A percentile compares a stretch with the other conserved stretches of the same genome.
These are phyloP conservation scores for Mesodorylaimus sp. DNA, from an alignment of 2,888 invertebrate species.

Conservation along the genomic window DNA sequence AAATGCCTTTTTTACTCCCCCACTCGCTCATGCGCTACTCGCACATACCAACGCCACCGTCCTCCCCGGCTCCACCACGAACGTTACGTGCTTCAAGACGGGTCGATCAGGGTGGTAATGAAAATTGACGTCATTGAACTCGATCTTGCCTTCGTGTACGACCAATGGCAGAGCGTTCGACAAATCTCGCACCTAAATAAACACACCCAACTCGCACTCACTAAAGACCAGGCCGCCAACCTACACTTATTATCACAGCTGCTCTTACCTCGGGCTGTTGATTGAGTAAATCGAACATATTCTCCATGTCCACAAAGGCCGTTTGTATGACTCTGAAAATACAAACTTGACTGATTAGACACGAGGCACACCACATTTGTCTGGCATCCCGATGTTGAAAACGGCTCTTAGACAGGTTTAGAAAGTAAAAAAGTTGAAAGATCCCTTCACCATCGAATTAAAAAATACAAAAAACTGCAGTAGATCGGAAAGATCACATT, in stretches of 20 bases:
- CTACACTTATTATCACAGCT: slow-evolving; percentile 14
- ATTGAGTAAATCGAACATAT: slow-evolving; percentile 85
- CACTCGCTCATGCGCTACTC: too few relatives aligned
- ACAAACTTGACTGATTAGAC: not conserved
- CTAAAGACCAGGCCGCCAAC: not conserved
- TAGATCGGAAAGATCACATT: too few relatives aligned
- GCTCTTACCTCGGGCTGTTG: slow-evolving; percentile 60
- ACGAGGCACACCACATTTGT: too few relatives aligned
- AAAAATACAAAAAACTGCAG: not conserved
- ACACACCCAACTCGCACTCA: not conserved
- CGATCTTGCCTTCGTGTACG: slow-evolving; percentile 47
- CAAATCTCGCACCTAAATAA: slow-evolving; percentile 41
- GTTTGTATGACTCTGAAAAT: slow-evolving; percentile 67
- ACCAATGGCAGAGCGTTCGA: slow-evolving; percentile 54
- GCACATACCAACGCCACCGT: slow-evolving; percentile 43
- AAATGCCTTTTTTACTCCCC: slow-evolving; percentile 15
- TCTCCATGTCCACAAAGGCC: slow-evolving; percentile 97
- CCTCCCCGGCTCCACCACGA: slow-evolving; percentile 54
- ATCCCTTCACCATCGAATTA: not conserved
- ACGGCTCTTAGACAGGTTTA: too few relatives aligned
- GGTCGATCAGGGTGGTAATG: slow-evolving; percentile 54
- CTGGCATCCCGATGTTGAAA: too few relatives aligned
- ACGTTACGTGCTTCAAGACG: slow-evolving; percentile 22
- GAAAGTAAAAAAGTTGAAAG: not conserved
- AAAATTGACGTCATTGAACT: slow-evolving; percentile 75